These are phyloP conservation scores for Toxonevra muliebris DNA, from an alignment of 2,888 invertebrate species.

Conservation along the genomic window DNA sequence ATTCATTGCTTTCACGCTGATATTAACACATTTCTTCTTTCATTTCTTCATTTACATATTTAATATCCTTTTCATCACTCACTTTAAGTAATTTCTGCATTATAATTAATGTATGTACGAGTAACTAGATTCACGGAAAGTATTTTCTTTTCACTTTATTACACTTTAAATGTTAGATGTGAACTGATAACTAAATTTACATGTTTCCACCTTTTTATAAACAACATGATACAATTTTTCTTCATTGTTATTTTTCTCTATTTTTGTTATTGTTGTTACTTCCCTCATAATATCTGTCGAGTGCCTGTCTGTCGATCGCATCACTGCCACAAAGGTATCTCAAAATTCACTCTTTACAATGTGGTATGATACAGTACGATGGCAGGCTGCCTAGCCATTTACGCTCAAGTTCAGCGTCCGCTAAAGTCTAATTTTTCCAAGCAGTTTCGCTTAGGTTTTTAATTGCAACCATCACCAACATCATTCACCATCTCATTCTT, in stretches of 20 bases:
- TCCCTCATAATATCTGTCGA: slow-evolving; percentile 1
- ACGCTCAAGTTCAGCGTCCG: slow-evolving; percentile 39
- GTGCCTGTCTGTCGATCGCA: neutral
- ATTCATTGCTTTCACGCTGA: too few relatives aligned
- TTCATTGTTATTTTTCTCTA: slow-evolving; percentile 1
- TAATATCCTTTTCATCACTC: too few relatives aligned
- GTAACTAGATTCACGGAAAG: too few relatives aligned
- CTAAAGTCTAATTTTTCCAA: slow-evolving; percentile 16
- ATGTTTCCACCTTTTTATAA: slow-evolving; percentile 34
- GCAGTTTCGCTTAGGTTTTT: slow-evolving; percentile 18
- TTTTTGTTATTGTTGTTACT: slow-evolving; percentile 4
- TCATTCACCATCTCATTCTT: neutral
- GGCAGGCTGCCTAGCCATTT: too few relatives aligned
- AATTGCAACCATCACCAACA: slow-evolving; percentile 19
- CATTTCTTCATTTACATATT: too few relatives aligned
- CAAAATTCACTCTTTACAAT: too few relatives aligned
- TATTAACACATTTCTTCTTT: too few relatives aligned
- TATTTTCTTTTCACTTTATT: neutral
- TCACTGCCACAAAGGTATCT: too few relatives aligned
- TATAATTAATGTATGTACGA: too few relatives aligned
- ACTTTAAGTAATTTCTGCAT: too few relatives aligned
- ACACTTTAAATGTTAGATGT: slow-evolving; percentile 20
- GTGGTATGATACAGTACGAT: neutral
- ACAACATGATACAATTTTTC: neutral
- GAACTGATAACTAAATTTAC: slow-evolving; percentile 29